Evolutionary conservation across 64 coral and sea anemone genomes (phyloP), one percentile per base, ranked within the genome.

Genomic region (Actinia tenebrosa): DNA sequence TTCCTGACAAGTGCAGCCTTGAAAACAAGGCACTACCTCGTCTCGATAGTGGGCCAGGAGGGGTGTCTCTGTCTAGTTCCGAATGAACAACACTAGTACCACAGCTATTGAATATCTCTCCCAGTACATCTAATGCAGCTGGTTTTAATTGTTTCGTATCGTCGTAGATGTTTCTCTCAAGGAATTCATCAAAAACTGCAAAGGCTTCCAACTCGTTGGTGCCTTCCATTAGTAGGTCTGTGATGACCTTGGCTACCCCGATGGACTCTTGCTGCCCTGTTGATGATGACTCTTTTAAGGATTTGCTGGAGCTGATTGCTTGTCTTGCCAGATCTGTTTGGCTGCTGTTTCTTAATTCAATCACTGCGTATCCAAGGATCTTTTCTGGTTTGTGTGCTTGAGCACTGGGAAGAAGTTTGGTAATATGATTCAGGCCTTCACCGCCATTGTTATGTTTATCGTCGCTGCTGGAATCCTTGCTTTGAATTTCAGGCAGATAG

Each of bases 151-250:
- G 4, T 1, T 81, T 37, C 17, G 23, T 52, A 56, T n/a, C 84
- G 6, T 78, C 50, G 45, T 87, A 97, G 22, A 97, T 19, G n/a
- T 84, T 84, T 5, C 43, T 54, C 50, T 80, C 87, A 19, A 97
- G 78, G 86, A 93, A 97, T 42, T 88, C 86, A 71, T 97, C 94
- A 83, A 97, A 89, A 22, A 93, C 86, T 20, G 88, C 81, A 43
- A 97, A 97, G 43, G 94, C 94, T 45, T 78, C 85, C 23, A 97
- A 88, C 53, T 97, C 94, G 77, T 97, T 97, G 17, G 91, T 93
- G 63, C 94, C 94, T 68, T 93, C 94, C 60, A 97, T 92, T 25
- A 97, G 82, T 17, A 97, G 88, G 54, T 97, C 94, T 53, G 71
- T 60, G 72, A 93, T 97, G 10, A 97, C 94, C 79, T 91, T 97